Conservation (phyloP, 2,113 vertebrate genomes). For the Pelmatolapia mariae region DNA sequence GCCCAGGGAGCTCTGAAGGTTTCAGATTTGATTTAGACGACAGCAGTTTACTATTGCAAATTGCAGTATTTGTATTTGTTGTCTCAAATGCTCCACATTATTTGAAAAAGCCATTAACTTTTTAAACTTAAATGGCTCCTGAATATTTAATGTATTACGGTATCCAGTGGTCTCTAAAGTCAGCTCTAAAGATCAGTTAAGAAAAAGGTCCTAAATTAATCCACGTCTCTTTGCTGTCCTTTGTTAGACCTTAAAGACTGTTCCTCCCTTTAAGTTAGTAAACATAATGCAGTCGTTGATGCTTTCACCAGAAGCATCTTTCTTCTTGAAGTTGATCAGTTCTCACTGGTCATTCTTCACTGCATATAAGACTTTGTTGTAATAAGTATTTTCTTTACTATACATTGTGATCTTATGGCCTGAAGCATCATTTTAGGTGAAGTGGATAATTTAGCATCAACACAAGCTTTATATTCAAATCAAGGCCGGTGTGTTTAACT, state of each 20-base stretch:
- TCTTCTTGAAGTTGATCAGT: neutral
- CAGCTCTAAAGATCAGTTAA: neutral
- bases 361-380: neutral
- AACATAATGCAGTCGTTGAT: neutral
- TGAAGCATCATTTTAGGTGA: neutral
- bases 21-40: neutral
- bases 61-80: neutral
- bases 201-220: neutral
- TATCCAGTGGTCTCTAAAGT: neutral
- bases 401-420: neutral
- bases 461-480: too few relatives aligned
- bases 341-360: neutral
- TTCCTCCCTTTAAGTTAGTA: neutral
- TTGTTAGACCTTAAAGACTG: neutral
- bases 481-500: neutral
- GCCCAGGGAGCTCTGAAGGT: conserved; percentile 83
- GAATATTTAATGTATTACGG: neutral
- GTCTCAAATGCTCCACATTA: neutral
- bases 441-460: neutral
- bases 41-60: neutral
- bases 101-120: neutral
- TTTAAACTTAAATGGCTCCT: neutral
- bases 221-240: neutral
- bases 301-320: neutral
- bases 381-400: neutral